phyloP scores from a whole-genome alignment of 2,797 vertebrate species.

The Tapirus indicus region DNA sequence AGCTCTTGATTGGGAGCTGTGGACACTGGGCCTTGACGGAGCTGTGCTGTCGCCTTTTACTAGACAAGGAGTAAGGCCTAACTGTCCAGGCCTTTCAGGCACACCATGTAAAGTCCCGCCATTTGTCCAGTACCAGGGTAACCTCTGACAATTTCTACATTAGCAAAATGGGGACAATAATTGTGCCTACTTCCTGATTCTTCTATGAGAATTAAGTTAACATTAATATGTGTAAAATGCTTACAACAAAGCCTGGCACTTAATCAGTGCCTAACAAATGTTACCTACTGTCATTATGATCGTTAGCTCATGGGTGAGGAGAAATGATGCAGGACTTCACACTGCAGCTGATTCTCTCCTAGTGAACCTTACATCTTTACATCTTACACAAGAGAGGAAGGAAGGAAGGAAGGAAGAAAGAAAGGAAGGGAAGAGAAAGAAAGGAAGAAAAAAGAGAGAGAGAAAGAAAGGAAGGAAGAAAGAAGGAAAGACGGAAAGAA shows the following conservation, averaged over 20 bases:
- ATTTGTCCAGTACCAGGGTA: neutral
- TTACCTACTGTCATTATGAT: neutral
- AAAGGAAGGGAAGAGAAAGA: accelerated
- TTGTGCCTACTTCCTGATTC: slow-evolving; percentile 12
- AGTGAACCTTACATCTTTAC: neutral
- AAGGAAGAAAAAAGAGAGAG: accelerated
- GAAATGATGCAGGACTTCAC: neutral
- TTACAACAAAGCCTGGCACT: neutral
- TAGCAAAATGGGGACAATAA: slow-evolving; percentile 22
- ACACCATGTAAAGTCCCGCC: neutral
- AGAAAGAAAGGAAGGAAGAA: neutral
- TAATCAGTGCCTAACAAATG: slow-evolving; percentile 7
- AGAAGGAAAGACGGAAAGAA: neutral
- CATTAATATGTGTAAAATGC: neutral
- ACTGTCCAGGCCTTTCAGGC: neutral
- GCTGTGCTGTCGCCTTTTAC: neutral
- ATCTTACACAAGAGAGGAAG: neutral
- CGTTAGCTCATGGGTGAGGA: neutral
- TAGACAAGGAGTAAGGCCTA: neutral
- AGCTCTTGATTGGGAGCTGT: neutral
- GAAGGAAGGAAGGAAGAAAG: neutral
- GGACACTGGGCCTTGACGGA: neutral
- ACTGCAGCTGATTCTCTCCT: neutral
- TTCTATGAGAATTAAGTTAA: slow-evolving; percentile 12
- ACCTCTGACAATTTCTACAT: neutral